Base-by-base conservation (phyloP, 2,113 vertebrate species). In the Pterocles orientalis region DNA sequence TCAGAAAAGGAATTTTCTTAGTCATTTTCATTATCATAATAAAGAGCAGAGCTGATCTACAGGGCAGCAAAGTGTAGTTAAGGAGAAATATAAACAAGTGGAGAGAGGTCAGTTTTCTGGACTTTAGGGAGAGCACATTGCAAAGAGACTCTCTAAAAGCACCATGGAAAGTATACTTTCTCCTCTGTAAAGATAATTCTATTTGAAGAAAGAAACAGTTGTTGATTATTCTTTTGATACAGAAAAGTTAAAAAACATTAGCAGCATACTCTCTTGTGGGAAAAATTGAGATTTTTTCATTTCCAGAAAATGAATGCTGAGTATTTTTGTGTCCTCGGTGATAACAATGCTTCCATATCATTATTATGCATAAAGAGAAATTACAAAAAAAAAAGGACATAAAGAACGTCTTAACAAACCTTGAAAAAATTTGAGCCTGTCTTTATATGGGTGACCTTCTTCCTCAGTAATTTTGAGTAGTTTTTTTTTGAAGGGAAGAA, bases 21-120 rank as follows among this genome's bases (percentile, higher is more conserved):
- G 66, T 87, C 60, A 21, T 87, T 95, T 96, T 93, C 61, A 72
- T 95, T 93, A 91, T 25, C 16, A 58, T 50, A 82, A 53, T 75
- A 91, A 94, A 77, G n/a, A 94, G 6, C 25, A 86, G 26, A 83
- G 23, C 43, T 79, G 64, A 76, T 85, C 58, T 92, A 41, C 8
- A 58, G 29, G 62, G 66, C 17, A 95, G 19, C 54, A 53, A 94
- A 82, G 81, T 88, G 33, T 56, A 80, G 68, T 92, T 94, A 94
- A 65, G 68, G 75, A 94, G 18, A 95, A 71, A 58, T 95, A 85
- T 50, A 90, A 82, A 72, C 33, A 86, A 56, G 61, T 78, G 16
- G 29, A 94, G 61, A 73, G 51, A 73, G 36, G 70, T 61, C 80
- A 58, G 43, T 82, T 90, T 97, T 69, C 62, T 58, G 82, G 41